Conservation (phyloP, 2,113 vertebrate species). For the Eptesicus fuscus region DNA sequence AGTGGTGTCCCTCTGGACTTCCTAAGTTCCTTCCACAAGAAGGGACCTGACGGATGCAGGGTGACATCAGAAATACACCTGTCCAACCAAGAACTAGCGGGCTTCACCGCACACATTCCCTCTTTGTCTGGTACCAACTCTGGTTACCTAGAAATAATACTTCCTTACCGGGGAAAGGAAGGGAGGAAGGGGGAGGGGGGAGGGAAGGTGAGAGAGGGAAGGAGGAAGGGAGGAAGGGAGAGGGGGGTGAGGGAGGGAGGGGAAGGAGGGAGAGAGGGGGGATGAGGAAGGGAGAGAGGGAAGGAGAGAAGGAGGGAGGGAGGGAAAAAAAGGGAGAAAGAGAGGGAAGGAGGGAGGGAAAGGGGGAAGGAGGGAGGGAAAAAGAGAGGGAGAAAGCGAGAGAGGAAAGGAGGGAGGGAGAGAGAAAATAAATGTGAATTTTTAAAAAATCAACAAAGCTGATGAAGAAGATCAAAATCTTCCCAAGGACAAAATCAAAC, state of each 20-base stretch:
- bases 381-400: not conserved
- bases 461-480: not conserved
- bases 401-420: too few species aligned
- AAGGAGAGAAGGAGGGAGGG: not conserved
- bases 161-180: not conserved
- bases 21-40: not conserved
- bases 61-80: not conserved
- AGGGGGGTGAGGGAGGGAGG: accelerated
- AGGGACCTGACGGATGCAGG: not conserved
- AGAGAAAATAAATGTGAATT: too few species aligned
- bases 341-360: not conserved
- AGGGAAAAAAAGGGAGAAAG: not conserved
- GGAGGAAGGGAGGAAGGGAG: not conserved
- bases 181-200: not conserved
- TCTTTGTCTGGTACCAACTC: not conserved
- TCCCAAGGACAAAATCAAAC: not conserved
- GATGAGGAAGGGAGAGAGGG: not conserved
- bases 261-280: not conserved
- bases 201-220: not conserved
- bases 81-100: not conserved
- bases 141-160: not conserved
- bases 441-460: not conserved
- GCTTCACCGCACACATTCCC: not conserved
- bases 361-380: not conserved
- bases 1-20: not conserved